A percentile compares a stretch with the other conserved stretches of the same genome.
phyloP scores from a whole-genome alignment of 2,113 vertebrate genomes.

The Phylloscopus trochiloides region DNA sequence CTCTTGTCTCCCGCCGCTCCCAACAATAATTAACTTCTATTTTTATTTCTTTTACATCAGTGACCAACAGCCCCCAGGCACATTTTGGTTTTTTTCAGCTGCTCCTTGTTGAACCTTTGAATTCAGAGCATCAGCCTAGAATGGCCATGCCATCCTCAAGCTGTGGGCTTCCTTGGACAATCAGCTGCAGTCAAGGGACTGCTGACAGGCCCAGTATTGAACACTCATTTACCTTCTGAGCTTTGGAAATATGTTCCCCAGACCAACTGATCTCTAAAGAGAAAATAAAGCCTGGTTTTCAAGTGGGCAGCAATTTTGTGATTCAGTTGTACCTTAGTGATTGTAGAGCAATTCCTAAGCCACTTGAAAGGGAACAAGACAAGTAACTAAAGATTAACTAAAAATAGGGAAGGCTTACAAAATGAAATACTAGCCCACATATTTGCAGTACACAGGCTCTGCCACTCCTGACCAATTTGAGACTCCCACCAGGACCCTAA shows the following conservation, averaged over 20 bases:
- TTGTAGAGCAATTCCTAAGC: neutral
- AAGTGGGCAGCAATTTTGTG: neutral
- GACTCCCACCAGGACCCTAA: neutral
- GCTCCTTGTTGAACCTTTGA: neutral
- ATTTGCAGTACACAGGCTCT: accelerated
- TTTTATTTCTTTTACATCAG: conserved; percentile 19
- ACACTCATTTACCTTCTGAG: neutral
- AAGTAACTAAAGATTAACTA: neutral
- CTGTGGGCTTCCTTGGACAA: neutral
- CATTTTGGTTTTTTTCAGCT: neutral
- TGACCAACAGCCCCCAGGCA: neutral
- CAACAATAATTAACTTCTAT: neutral
- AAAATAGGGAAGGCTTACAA: neutral
- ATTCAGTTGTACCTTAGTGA: neutral
- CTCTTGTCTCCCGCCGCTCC: no score
- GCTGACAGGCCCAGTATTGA: neutral
- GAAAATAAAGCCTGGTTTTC: neutral
- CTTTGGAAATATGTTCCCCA: neutral
- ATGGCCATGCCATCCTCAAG: accelerated
- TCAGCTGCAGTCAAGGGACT: neutral
- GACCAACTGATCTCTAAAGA: neutral
- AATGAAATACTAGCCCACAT: neutral
- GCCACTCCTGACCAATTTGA: neutral
- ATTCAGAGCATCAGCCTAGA: neutral
- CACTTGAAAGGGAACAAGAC: neutral